phyloP scores from a whole-genome alignment of 2,113 vertebrate species.

The Gallinago media region DNA sequence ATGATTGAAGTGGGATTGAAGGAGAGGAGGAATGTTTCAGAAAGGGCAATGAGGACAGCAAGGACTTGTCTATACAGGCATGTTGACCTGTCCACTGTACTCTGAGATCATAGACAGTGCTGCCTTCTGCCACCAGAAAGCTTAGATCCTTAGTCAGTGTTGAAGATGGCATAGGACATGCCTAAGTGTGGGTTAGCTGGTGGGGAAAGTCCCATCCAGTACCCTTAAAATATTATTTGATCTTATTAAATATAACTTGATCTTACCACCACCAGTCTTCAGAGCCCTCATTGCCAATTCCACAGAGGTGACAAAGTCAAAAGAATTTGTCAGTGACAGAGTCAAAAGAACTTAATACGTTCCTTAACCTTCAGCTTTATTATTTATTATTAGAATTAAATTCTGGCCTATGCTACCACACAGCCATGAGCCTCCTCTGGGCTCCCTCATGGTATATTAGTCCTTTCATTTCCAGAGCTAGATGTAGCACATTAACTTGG shows the following conservation, averaged over 20 bases:
- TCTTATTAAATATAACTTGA: too few species aligned
- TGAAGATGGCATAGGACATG: neutral
- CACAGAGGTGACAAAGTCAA: neutral
- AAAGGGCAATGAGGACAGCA: neutral
- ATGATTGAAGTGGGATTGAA: neutral
- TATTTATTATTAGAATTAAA: neutral
- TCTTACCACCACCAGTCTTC: neutral
- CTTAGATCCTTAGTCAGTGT: neutral
- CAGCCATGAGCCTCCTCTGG: neutral
- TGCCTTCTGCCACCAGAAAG: neutral
- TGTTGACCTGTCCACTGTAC: neutral
- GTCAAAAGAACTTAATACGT: neutral
- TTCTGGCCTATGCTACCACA: accelerated
- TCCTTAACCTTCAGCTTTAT: neutral
- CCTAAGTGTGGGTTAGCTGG: neutral
- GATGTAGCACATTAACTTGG: neutral
- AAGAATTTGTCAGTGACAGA: neutral
- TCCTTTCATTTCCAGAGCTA: neutral
- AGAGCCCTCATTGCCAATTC: neutral
- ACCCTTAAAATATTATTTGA: neutral
- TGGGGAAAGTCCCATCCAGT: neutral
- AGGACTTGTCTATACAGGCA: neutral
- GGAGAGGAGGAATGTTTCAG: neutral
- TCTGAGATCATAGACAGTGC: neutral
- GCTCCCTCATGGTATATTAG: neutral